Conservation (phyloP, 2,888 invertebrate genomes). For the Spilosoma lubricipeda region DNA sequence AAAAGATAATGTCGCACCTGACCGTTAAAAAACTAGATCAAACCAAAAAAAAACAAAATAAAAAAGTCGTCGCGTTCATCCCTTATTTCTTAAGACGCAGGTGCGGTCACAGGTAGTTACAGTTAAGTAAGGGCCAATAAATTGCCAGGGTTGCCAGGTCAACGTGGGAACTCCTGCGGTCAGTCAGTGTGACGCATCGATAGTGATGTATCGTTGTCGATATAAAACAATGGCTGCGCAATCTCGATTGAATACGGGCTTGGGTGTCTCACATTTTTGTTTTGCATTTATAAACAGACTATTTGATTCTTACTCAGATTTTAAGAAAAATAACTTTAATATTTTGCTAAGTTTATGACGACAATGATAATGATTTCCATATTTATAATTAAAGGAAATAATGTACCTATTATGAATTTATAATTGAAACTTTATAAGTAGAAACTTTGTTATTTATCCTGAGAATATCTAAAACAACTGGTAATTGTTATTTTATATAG, state of each 20-base stretch:
- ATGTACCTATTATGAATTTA: not conserved
- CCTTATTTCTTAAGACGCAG: slow-evolving; percentile 79
- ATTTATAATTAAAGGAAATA: slow-evolving; percentile 1
- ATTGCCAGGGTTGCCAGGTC: slow-evolving; percentile 79
- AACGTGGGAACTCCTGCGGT: slow-evolving; percentile 79
- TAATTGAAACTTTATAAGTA: not conserved
- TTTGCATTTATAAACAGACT: not conserved
- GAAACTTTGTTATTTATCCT: slow-evolving; percentile 3
- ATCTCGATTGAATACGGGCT: slow-evolving; percentile 17
- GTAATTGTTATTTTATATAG: slow-evolving; percentile 6
- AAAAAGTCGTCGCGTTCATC: slow-evolving; percentile 51
- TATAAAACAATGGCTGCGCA: slow-evolving; percentile 39
- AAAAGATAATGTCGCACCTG: slow-evolving; percentile 13
- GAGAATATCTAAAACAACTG: slow-evolving; percentile 7
- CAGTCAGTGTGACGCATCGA: slow-evolving; percentile 73
- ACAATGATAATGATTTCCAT: not conserved
- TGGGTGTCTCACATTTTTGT: not conserved
- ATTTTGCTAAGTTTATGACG: not conserved
- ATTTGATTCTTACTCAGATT: not conserved
- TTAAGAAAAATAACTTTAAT: not conserved
- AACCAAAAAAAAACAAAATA: slow-evolving; percentile 24
- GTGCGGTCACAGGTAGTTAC: slow-evolving; percentile 82
- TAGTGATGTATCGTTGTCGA: slow-evolving; percentile 48
- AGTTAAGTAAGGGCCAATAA: slow-evolving; percentile 78
- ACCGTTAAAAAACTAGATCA: slow-evolving; percentile 31